Evolutionary conservation across 2,113 vertebrate genomes (phyloP).

Genomic region (Reinhardtius hippoglossoides): DNA sequence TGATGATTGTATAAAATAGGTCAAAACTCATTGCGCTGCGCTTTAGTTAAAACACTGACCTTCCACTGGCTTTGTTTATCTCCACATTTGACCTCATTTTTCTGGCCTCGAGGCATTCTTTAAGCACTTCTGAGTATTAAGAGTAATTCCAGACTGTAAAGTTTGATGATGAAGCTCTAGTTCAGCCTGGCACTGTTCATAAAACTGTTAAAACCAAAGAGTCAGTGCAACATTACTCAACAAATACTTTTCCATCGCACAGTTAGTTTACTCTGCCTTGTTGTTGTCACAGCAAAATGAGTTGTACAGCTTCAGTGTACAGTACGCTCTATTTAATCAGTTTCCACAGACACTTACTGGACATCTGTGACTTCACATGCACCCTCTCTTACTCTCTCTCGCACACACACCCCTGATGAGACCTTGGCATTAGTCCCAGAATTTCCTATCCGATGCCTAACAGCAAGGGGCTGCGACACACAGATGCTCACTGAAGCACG

Average conservation of each 20-base stretch:
- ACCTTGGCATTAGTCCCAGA: conserved; percentile 40
- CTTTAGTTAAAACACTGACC: conserved; percentile 23
- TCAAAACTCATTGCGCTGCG: conserved; percentile 27
- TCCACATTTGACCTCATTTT: conserved; percentile 15
- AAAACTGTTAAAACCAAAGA: not conserved
- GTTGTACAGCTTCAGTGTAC: conserved; percentile 27
- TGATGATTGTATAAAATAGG: conserved; percentile 13
- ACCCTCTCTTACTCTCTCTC: conserved; percentile 12
- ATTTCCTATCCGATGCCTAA: conserved; percentile 16
- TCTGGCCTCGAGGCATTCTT: not conserved
- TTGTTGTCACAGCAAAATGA: conserved; percentile 9
- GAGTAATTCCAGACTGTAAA: not conserved
- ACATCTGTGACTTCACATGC: conserved; percentile 62
- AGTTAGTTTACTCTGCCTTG: conserved; percentile 4
- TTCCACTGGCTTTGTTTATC: conserved; percentile 27
- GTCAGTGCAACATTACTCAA: not conserved
- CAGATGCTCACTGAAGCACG: not conserved
- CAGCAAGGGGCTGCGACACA: conserved; percentile 29
- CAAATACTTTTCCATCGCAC: not conserved
- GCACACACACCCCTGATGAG: conserved; percentile 31
- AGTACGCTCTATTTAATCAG: conserved; percentile 51
- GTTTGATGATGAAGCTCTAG: not conserved
- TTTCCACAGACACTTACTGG: conserved; percentile 39
- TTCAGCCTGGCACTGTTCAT: not conserved
- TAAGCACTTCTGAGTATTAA: not conserved